phyloP scores from a whole-genome alignment of 2,797 vertebrate genomes.

The Labroides dimidiatus region DNA sequence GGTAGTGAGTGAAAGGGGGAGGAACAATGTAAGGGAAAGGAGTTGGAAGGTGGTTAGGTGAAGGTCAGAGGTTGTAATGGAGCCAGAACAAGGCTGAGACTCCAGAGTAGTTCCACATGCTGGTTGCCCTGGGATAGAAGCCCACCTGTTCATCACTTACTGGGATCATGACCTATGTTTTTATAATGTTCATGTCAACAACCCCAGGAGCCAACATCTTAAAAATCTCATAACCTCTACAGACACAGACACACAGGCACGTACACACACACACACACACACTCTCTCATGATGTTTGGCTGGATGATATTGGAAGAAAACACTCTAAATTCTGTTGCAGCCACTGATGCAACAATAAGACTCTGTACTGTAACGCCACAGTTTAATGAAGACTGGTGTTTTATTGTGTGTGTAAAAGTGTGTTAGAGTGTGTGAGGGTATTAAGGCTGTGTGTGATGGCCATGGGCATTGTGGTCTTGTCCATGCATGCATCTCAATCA shows the following conservation, averaged over 20 bases:
- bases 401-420: conserved; percentile 21
- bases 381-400: conserved; percentile 41
- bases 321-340: conserved; percentile 44
- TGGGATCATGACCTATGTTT: conserved; percentile 43
- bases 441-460: conserved; percentile 9
- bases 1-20: conserved; percentile 24
- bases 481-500: conserved; percentile 42
- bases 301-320: conserved; percentile 39
- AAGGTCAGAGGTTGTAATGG: conserved; percentile 30
- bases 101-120: conserved; percentile 28
- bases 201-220: conserved; percentile 10
- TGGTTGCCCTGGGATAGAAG: conserved; percentile 35
- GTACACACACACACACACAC: conserved; percentile 13
- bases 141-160: conserved; percentile 51
- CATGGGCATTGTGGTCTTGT: conserved; percentile 41
- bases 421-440: background rate
- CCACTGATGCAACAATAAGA: conserved; percentile 44
- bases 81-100: conserved; percentile 28
- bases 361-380: conserved; percentile 42
- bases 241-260: conserved; percentile 12
- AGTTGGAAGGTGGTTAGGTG: background rate
- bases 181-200: conserved; percentile 26
- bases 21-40: conserved; percentile 11
- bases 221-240: conserved; percentile 28
- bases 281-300: conserved; percentile 7